phyloP scores from a whole-genome alignment of 2,113 vertebrate genomes.

The Spea multiplicata region DNA sequence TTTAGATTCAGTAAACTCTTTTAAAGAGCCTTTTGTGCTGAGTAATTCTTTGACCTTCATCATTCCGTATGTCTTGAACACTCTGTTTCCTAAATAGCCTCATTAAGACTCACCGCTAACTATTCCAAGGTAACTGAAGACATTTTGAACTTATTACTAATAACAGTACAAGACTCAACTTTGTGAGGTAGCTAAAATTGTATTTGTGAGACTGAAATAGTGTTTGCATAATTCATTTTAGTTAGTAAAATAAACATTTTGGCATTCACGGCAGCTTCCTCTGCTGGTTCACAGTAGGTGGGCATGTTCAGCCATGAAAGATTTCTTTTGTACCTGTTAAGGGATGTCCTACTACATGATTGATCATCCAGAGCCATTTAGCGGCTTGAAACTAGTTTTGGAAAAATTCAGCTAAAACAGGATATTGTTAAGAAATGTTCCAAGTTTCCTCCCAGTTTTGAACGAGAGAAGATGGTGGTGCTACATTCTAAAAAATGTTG shows the following conservation, averaged over 20 bases:
- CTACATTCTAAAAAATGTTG: constrained; percentile 62
- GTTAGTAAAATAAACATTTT: constrained; percentile 43
- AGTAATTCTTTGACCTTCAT: constrained; percentile 37
- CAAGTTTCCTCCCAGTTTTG: constrained; percentile 23
- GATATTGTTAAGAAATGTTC: constrained; percentile 40
- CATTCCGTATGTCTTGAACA: not conserved
- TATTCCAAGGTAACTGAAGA: constrained; percentile 21
- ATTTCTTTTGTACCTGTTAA: constrained; percentile 51
- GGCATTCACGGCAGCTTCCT: constrained; percentile 49
- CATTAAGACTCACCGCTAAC: not conserved
- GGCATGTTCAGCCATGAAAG: constrained; percentile 52
- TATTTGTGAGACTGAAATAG: not conserved
- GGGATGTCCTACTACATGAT: constrained; percentile 39
- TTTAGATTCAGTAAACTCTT: constrained; percentile 33
- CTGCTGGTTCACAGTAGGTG: constrained; percentile 49
- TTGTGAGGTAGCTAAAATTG: not conserved
- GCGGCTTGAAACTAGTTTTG: constrained; percentile 25
- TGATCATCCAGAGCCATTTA: constrained; percentile 36
- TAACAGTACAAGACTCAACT: not conserved
- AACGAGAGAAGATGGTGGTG: constrained; percentile 54
- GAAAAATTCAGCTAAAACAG: constrained; percentile 33
- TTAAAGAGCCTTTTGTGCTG: constrained; percentile 45
- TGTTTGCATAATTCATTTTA: constrained; percentile 31
- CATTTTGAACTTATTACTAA: constrained; percentile 20
- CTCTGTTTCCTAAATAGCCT: not conserved